Conservation (phyloP, 1,140 invertebrate genomes). For the Eupristina koningsbergeri region DNA sequence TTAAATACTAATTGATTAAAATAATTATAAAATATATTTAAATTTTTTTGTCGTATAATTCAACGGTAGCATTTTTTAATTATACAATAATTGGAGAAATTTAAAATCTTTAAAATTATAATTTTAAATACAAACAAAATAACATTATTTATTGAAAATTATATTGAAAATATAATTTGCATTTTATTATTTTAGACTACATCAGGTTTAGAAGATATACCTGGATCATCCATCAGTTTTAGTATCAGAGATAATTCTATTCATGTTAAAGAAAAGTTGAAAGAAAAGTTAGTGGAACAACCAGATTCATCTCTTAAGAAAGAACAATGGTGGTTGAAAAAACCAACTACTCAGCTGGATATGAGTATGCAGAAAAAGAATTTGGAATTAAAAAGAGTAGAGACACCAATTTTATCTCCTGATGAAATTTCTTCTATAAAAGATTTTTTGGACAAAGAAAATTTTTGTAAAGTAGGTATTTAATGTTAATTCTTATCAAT, state of each 20-base stretch:
- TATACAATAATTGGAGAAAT: no score
- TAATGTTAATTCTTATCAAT: conserved; percentile 2
- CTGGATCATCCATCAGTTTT: conserved; percentile 62
- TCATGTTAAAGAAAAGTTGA: conserved; percentile 59
- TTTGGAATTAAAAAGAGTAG: conserved; percentile 45
- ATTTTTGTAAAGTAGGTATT: conserved; percentile 66
- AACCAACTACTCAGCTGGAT: conserved; percentile 57
- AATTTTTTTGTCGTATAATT: no score
- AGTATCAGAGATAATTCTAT: conserved; percentile 63
- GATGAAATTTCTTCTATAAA: conserved; percentile 66
- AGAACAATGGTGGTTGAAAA: conserved; percentile 66
- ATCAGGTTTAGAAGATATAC: conserved; percentile 60
- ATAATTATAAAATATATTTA: not conserved
- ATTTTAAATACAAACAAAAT: not conserved
- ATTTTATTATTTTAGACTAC: conserved; percentile 51
- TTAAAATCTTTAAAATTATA: no score
- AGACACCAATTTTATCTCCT: conserved; percentile 55
- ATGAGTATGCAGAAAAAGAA: conserved; percentile 50
- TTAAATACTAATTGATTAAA: not conserved
- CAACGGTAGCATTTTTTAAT: no score
- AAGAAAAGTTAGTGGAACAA: conserved; percentile 50
- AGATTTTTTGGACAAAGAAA: conserved; percentile 68
- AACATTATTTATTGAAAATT: not conserved
- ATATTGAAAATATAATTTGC: not conserved
- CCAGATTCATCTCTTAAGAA: conserved; percentile 31